These are phyloP conservation scores for Forficula auricularia DNA, from an alignment of 1,140 invertebrate genomes.

Conservation along the genomic window DNA sequence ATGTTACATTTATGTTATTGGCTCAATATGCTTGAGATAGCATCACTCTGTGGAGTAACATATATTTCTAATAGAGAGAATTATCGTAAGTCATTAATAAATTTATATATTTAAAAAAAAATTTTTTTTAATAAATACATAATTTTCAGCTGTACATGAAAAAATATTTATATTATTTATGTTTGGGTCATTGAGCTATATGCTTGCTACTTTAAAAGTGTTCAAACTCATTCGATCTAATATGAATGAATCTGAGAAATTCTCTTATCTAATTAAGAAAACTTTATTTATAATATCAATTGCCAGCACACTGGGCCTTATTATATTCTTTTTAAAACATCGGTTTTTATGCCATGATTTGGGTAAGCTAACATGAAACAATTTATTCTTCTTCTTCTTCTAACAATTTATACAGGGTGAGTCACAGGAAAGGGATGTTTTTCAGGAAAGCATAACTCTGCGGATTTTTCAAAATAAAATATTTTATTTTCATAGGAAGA, in stretches of 20 bases:
- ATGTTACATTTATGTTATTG: constrained; percentile 62
- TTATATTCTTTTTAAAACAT: constrained; percentile 75
- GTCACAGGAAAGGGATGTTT: too few species aligned
- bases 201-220: constrained; percentile 47
- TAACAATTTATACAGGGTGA: too few species aligned
- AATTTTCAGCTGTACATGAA: constrained; percentile 66
- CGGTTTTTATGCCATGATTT: constrained; percentile 69
- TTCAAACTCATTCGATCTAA: constrained; percentile 25
- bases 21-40: constrained; percentile 68
- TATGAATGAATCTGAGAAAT: constrained; percentile 23
- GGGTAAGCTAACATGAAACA: constrained; percentile 50
- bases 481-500: too few species aligned
- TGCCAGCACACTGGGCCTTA: constrained; percentile 56
- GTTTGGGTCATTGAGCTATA: constrained; percentile 67
- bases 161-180: constrained; percentile 86
- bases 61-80: constrained; percentile 88
- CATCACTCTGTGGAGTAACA: constrained; percentile 67
- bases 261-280: constrained; percentile 47
- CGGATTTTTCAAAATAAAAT: too few species aligned
- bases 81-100: constrained; percentile 79
- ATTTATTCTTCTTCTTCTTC: too few species aligned
- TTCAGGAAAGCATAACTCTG: too few species aligned
- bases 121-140: background rate
- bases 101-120: constrained; percentile 5
- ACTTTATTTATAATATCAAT: constrained; percentile 57